Evolutionary conservation across 2,797 vertebrate species (phyloP).

Genomic region (Sebastes steindachneri): DNA sequence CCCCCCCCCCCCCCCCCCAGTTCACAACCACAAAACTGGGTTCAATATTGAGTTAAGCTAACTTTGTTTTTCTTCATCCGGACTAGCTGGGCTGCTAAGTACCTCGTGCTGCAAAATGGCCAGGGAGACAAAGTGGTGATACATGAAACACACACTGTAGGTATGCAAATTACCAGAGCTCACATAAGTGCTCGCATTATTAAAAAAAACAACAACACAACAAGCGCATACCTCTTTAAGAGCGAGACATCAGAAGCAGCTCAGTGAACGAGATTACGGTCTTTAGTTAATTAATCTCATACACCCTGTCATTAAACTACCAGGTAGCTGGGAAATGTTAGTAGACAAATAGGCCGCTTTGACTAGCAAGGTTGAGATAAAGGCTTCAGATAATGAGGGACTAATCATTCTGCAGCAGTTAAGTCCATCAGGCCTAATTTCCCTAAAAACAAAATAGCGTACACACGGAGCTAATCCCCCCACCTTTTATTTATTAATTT

Average conservation of each 20-base stretch:
- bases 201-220: not conserved
- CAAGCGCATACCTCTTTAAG: constrained; percentile 26
- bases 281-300: constrained; percentile 80
- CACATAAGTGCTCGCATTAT: not conserved
- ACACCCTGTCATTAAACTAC: constrained; percentile 59
- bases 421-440: constrained; percentile 74
- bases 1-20: no score
- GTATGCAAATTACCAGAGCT: constrained; percentile 18
- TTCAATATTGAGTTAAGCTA: constrained; percentile 47
- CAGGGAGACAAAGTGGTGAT: constrained; percentile 26
- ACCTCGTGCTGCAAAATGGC: constrained; percentile 12
- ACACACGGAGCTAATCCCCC: constrained; percentile 72
- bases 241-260: constrained; percentile 50
- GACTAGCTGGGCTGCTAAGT: constrained; percentile 3
- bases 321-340: constrained; percentile 59
- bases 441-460: constrained; percentile 73
- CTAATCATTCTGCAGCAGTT: constrained; percentile 75
- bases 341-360: constrained; percentile 78
- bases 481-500: constrained; percentile 76
- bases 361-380: constrained; percentile 75
- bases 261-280: constrained; percentile 64
- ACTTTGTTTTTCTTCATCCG: constrained; percentile 45
- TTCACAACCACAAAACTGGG: constrained; percentile 43
- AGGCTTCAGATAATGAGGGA: constrained; percentile 78
- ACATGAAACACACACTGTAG: constrained; percentile 14